Conservation (phyloP, 2,888 invertebrate genomes). For the Petrolisthes manimaculis region DNA sequence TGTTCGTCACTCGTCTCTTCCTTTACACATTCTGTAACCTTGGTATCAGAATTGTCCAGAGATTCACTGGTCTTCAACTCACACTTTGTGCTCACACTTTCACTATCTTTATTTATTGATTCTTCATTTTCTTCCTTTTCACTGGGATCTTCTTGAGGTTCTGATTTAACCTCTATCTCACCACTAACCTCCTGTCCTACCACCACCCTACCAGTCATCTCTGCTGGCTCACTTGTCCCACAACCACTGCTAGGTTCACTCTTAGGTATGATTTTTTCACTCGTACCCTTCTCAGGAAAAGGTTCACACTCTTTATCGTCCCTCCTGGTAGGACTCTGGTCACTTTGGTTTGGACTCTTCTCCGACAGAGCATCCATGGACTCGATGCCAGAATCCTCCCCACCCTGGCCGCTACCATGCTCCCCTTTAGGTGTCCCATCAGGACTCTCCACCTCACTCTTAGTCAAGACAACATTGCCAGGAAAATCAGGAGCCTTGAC, state of each 20-base stretch:
- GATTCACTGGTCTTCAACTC: constrained; percentile 37
- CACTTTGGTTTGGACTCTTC: constrained; percentile 88
- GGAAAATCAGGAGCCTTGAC: constrained; percentile 53
- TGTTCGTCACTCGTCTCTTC: constrained; percentile 6
- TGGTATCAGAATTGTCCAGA: constrained; percentile 23
- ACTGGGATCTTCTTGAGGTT: constrained; percentile 28
- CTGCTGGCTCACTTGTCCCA: constrained; percentile 7
- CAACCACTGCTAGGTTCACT: constrained; percentile 18
- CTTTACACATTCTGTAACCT: constrained; percentile 8
- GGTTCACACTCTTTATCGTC: constrained; percentile 66
- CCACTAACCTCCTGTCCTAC: constrained; percentile 45
- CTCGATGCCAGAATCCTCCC: constrained; percentile 92
- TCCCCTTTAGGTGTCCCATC: constrained; percentile 66
- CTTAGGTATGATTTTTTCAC: constrained; percentile 22
- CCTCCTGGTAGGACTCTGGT: constrained; percentile 69
- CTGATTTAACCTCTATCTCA: constrained; percentile 44
- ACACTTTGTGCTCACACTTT: constrained; percentile 41
- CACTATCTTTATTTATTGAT: constrained; percentile 7
- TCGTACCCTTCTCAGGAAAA: constrained; percentile 47
- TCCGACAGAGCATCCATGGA: constrained; percentile 95
- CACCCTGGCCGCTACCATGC: constrained; percentile 69
- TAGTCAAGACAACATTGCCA: constrained; percentile 53
- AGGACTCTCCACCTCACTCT: constrained; percentile 65
- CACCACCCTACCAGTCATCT: neutral
- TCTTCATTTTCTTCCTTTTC: constrained; percentile 16